Evolutionary conservation across 2,888 invertebrate species (phyloP).

Genomic region (Tolmerus cingulatus): DNA sequence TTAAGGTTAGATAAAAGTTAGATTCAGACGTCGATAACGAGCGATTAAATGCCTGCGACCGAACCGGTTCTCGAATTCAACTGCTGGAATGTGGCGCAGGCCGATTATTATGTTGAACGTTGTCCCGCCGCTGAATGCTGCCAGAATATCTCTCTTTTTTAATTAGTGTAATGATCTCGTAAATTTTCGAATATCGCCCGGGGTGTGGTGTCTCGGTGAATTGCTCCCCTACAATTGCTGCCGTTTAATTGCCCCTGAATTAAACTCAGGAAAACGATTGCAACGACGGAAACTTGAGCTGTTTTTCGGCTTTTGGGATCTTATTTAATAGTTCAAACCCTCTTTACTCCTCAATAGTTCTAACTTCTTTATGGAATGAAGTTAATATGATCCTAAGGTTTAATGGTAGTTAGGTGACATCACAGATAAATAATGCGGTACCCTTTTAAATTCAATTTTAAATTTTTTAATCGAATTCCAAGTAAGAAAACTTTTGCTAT

Average conservation of each 20-base stretch:
- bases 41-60: not conserved
- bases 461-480: no score
- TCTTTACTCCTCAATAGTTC: no score
- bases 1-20: conserved; percentile 40
- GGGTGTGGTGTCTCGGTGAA: not conserved
- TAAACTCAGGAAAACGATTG: not conserved
- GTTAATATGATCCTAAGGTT: no score
- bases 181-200: not conserved
- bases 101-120: conserved; percentile 17
- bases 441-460: no score
- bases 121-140: not conserved
- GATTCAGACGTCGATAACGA: conserved; percentile 20
- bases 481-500: no score
- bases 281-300: not conserved
- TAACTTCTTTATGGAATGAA: no score
- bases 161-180: not conserved
- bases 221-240: not conserved
- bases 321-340: no score
- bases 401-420: no score
- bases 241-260: not conserved
- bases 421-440: no score
- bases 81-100: conserved; percentile 2
- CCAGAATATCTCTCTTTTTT: not conserved
- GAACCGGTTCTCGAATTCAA: conserved; percentile 18
- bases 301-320: no score